Base-by-base conservation (phyloP, 2,888 invertebrate genomes). In the Dichetophora obliterata region DNA sequence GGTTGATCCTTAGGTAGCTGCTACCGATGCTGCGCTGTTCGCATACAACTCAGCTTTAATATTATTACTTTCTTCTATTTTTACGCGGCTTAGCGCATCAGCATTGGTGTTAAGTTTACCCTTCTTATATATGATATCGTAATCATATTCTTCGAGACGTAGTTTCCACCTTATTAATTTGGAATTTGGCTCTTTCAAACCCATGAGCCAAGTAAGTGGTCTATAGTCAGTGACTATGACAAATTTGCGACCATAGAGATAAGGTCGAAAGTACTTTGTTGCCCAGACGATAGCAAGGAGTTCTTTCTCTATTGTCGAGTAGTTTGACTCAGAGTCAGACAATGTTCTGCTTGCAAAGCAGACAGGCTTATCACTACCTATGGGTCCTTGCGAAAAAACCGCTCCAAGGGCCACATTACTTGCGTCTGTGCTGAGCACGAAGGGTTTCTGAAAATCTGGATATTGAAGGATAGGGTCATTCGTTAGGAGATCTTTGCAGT, bases 341-440 rank as follows among this genome's bases (percentile, higher is more conserved):
- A 80, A 71, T 1, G 81, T 84, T 77, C 85, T 71, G n/a, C 84
- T 84, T 0, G 85, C 79, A 72, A 80, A 84, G 31, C 81, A 81
- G 8, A 85, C 76, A 0, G 84, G 84, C 27, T 79, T 37, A 5
- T 11, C n/a, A 19, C 9, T 52, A 31, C 31, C 31, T 31, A 31
- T 31, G 31, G 31, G 31, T 31, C 31, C 31, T 52, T 52, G 52
- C 1, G 8, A 8, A 1, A 52, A 6, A 5, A 86, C 80, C 0
- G 78, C 81, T 0, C 84, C 85, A 0, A 85, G 27, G 0, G 85
- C 84, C 5, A 52, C 5, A 14, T 52, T 24, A 86, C 22, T 8
- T 78, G 74, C 73, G 85, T 72, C 72, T n/a, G 72, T 72, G 8
- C 34, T 54, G 14, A 75, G 19, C 11, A 54, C 37, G 14, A 68